Base-by-base conservation (phyloP, 2,113 vertebrate species). In the Platanista minor region DNA sequence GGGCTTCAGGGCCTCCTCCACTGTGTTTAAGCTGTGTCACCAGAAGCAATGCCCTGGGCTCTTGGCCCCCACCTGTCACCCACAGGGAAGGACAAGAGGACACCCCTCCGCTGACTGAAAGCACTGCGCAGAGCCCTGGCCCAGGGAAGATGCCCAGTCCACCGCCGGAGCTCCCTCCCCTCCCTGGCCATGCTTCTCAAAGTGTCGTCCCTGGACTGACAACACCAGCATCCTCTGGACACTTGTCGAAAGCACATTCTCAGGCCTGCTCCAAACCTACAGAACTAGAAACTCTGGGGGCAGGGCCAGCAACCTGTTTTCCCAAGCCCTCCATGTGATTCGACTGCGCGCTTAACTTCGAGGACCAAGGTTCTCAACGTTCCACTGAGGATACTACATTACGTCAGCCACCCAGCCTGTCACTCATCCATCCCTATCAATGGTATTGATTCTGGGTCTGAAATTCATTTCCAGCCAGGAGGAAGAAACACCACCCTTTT, bases 91-190 rank as follows among this genome's bases (percentile, higher is more conserved):
- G 25, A 31, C 15, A 49, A 46, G 52, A 41, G 66, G 52, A 46
- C 15, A 23, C 11, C 13, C 5, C 10, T 18, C 17, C 13, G 0
- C 39, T 21, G 20, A 2, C n/a, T 5, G 10, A 4, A n/a, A 71
- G 17, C 0, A 1, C 2, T 4, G 10, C 7, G 1, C 2, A 15
- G 14, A 39, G 33, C 1, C 4, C 27, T 1, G 14, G 43, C 39
- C 81, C 77, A 13, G 43, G 62, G 59, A 39, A 52, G 77, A 5
- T 0, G 20, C 14, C 61, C 17, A 3, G 27, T 29, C 12, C 31
- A 1, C 43, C 0, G 1, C 36, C 0, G 6, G 29, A 9, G 29
- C 27, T 3, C 6, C 10, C 14, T 17, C 3, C 62, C 54, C 17
- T 41, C 31, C 31, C 12, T 46, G 13, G 49, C 13, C 9, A 12